Percentiles rank a stretch among this genome's conserved stretches.
Evolutionary conservation across 2,113 vertebrate genomes (phyloP).

Genomic region (Ophiodon elongatus): DNA sequence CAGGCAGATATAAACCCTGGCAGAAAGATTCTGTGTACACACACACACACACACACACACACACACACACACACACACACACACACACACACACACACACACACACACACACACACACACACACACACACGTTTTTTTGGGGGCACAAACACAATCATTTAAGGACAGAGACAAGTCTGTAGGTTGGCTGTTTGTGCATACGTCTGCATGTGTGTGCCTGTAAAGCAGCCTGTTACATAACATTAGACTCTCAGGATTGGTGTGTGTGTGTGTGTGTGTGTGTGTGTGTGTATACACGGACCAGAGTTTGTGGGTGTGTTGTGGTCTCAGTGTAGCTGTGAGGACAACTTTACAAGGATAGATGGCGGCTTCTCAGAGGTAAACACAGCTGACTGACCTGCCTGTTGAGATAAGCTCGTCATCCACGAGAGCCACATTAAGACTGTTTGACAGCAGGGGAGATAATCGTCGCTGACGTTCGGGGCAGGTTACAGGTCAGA

Average conservation of each 20-base stretch:
- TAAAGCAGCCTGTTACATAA: conserved; percentile 53
- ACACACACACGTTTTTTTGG: conserved; percentile 22
- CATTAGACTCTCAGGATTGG: conserved; percentile 19
- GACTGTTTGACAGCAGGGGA: conserved; percentile 37
- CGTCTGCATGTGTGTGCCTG: conserved; percentile 24
- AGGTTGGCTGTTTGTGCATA: conserved; percentile 25
- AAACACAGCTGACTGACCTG: conserved; percentile 60
- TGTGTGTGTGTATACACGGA: neutral
- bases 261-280: neutral
- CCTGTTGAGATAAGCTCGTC: conserved; percentile 57
- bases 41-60: conserved; percentile 27
- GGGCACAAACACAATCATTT: conserved; percentile 1
- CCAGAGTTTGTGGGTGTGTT: neutral
- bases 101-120: neutral
- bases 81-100: conserved; percentile 26
- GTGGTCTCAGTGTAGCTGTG: conserved; percentile 18
- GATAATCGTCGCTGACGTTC: conserved; percentile 38
- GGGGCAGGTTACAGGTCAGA: conserved; percentile 28
- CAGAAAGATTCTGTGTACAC: neutral
- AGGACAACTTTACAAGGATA: conserved; percentile 33
- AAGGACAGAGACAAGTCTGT: conserved; percentile 26
- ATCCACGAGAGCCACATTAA: conserved; percentile 60
- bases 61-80: conserved; percentile 22
- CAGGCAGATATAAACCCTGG: conserved; percentile 30
- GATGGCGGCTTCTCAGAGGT: conserved; percentile 45